Evolutionary conservation across 2,113 vertebrate species (phyloP).

Genomic region (Rousettus leschenaultii): DNA sequence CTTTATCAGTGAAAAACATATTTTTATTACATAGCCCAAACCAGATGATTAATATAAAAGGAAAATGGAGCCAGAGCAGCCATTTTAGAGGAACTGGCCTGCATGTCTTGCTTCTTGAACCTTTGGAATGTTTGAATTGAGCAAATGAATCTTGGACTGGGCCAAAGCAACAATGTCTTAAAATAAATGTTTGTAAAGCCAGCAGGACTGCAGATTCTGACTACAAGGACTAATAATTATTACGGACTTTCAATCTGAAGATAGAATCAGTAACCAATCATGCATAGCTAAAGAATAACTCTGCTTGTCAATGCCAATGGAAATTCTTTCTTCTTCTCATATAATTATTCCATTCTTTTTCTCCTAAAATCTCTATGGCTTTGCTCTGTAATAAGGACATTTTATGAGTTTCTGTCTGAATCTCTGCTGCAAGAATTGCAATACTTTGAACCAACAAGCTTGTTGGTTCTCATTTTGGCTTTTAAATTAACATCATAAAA

Average conservation of each 20-base stretch:
- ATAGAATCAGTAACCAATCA: background rate
- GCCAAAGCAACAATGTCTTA: background rate
- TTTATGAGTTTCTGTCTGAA: background rate
- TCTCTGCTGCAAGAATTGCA: background rate
- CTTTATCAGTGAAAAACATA: constrained; percentile 8
- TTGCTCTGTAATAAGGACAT: background rate
- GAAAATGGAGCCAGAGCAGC: background rate
- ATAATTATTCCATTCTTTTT: background rate
- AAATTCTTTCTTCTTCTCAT: too few relatives aligned
- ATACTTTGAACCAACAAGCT: background rate
- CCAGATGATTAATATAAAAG: constrained; percentile 7
- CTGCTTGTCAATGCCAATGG: background rate
- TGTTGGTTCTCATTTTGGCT: background rate
- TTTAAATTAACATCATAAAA: background rate
- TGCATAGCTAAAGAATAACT: background rate
- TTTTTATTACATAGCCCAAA: background rate
- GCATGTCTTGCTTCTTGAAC: background rate
- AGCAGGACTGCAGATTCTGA: background rate
- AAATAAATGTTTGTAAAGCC: background rate
- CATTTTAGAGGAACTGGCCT: background rate
- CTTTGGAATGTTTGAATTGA: background rate
- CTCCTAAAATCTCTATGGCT: background rate
- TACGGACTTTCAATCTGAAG: background rate
- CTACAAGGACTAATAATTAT: background rate
- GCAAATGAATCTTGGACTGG: background rate